Conservation (phyloP, 2,797 vertebrate genomes). For the Sylvia borin region DNA sequence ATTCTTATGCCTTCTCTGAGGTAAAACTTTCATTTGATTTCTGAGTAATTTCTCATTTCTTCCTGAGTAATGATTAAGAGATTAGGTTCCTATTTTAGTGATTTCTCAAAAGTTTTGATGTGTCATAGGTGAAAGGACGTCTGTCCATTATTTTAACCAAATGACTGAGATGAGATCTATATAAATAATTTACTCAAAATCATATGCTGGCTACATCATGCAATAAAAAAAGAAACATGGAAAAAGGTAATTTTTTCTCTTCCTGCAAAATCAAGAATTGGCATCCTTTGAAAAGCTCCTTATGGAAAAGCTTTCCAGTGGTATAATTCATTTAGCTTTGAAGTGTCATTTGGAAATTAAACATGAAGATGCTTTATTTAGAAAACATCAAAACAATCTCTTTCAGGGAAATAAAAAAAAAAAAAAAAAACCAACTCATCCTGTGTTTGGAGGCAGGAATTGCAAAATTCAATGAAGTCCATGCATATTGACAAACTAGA, state of each 20-base stretch:
- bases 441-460: constrained; percentile 10
- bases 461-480: background rate
- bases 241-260: background rate
- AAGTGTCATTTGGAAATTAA: constrained; percentile 58
- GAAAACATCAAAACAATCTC: constrained; percentile 49
- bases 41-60: background rate
- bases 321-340: constrained; percentile 42
- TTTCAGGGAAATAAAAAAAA: background rate
- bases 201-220: background rate
- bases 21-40: background rate
- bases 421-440: background rate
- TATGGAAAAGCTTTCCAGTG: constrained; percentile 28
- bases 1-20: background rate
- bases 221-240: background rate
- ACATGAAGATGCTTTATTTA: constrained; percentile 48
- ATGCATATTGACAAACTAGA: background rate
- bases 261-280: background rate
- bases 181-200: background rate
- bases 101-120: background rate
- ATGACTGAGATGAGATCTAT: background rate
- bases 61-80: background rate
- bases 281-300: constrained; percentile 43
- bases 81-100: background rate
- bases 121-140: background rate
- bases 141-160: background rate